phyloP scores from a whole-genome alignment of 2,113 vertebrate genomes.

The Takifugu flavidus region DNA sequence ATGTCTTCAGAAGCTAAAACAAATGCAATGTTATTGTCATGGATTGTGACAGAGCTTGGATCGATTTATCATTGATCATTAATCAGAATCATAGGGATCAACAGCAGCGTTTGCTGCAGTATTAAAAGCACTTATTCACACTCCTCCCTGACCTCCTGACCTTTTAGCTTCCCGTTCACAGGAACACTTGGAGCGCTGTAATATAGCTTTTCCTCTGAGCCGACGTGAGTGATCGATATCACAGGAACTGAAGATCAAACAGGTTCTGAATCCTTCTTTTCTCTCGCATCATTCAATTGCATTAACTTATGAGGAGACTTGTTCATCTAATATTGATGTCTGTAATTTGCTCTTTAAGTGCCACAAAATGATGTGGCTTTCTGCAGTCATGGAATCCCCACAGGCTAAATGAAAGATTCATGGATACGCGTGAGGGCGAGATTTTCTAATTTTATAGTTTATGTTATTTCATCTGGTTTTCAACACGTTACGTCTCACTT shows the following conservation, averaged over 20 bases:
- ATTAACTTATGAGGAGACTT: slow-evolving; percentile 63
- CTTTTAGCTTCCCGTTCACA: too few relatives aligned
- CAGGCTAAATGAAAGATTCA: slow-evolving; percentile 70
- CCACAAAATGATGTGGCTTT: slow-evolving; percentile 71
- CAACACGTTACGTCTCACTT: slow-evolving; percentile 20
- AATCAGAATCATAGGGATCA: too few relatives aligned
- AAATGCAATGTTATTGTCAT: too few relatives aligned
- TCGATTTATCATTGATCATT: too few relatives aligned
- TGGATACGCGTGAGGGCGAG: slow-evolving; percentile 40
- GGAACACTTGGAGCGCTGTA: too few relatives aligned
- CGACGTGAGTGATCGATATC: background rate
- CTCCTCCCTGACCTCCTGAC: too few relatives aligned
- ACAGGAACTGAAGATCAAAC: slow-evolving; percentile 15
- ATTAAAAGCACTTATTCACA: too few relatives aligned
- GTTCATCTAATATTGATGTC: slow-evolving; percentile 76
- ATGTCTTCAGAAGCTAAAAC: too few relatives aligned
- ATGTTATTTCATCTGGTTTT: slow-evolving; percentile 32
- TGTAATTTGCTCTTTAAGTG: slow-evolving; percentile 71
- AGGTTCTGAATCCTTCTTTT: slow-evolving; percentile 31
- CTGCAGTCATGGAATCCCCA: slow-evolving; percentile 63
- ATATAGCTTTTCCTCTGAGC: too few relatives aligned
- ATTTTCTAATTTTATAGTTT: slow-evolving; percentile 42
- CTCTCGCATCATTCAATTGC: slow-evolving; percentile 60
- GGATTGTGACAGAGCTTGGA: too few relatives aligned
- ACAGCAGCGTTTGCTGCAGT: too few relatives aligned